Base-by-base conservation (phyloP, 2,113 vertebrate genomes). In the Istiophorus platypterus region DNA sequence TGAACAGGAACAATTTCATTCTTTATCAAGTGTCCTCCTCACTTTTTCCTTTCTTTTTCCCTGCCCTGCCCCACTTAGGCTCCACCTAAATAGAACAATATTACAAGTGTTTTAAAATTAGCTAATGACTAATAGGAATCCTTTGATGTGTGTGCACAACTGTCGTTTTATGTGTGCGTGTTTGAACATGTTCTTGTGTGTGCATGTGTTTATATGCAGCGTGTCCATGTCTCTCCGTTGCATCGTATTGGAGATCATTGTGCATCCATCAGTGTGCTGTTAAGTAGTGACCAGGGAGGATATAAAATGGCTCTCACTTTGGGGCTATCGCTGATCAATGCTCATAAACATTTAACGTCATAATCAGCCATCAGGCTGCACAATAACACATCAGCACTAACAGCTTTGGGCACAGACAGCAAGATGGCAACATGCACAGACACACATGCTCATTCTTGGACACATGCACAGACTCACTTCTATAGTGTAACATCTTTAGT, bases 341-440 rank as follows among this genome's bases (percentile, higher is more conserved):
- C 91, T 93, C 92, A 94, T 94, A 89, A 93, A 94, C 93, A 92
- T 94, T 93, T 94, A 89, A 93, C 92, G 91, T 93, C 92, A 93
- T 94, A 94, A 94, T 93, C 91, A 90, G 89, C 85, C 87, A 78
- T 90, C 82, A 81, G 86, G 82, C 75, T 27, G 76, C 81, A 88
- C 91, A 90, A 89, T 87, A 90, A 87, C 89, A 81, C 89, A 89
- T 85, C 89, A 86, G 85, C 87, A 75, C 85, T 83, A 89, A 91
- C 82, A 75, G 81, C 84, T 72, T 52, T 56, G 77, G 80, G 29
- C 67, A 76, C 72, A 22, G 45, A 78, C 34, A 14, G 82, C 82
- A 64, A 26, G 65, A 82, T 37, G 77, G 39, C 67, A 62, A 52
- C 76, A 80, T 77, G 64, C 8, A 54, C 1, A 70, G 20, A 51